A percentile compares a stretch with the other conserved stretches of the same genome.
These are phyloP conservation scores for Spizaetus ornatus DNA, from an alignment of 2,113 vertebrate genomes.

Conservation along the genomic window DNA sequence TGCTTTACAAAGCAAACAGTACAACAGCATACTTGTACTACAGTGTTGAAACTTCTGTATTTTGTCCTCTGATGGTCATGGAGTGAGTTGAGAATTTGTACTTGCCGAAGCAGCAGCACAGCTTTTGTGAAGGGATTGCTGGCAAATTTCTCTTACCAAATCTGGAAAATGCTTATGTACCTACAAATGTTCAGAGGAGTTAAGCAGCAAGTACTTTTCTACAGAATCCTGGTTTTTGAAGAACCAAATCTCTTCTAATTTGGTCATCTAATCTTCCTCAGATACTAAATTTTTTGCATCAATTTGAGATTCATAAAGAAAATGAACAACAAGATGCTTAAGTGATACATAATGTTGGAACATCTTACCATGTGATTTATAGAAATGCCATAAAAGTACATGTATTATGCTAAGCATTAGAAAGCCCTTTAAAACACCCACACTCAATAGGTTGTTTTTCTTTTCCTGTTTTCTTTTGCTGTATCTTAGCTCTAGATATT, in stretches of 20 bases:
- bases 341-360: not conserved
- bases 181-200: not conserved
- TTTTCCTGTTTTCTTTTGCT: not conserved
- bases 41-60: not conserved
- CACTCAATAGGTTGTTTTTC: not conserved
- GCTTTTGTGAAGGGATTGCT: not conserved
- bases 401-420: not conserved
- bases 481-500: not conserved
- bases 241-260: not conserved
- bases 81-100: not conserved
- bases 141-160: not conserved
- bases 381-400: not conserved
- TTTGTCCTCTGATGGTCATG: not conserved
- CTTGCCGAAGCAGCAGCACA: not conserved
- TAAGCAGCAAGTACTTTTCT: not conserved
- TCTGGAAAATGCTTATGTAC: not conserved
- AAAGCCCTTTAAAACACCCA: slow-evolving; percentile 35
- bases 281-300: not conserved
- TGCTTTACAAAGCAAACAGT: not conserved
- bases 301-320: not conserved
- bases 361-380: not conserved
- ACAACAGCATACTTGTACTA: not conserved
- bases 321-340: not conserved
- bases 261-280: not conserved
- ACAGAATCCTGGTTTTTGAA: not conserved